Base-by-base conservation (phyloP, 2,797 vertebrate species). In the Aulostomus chinensis region DNA sequence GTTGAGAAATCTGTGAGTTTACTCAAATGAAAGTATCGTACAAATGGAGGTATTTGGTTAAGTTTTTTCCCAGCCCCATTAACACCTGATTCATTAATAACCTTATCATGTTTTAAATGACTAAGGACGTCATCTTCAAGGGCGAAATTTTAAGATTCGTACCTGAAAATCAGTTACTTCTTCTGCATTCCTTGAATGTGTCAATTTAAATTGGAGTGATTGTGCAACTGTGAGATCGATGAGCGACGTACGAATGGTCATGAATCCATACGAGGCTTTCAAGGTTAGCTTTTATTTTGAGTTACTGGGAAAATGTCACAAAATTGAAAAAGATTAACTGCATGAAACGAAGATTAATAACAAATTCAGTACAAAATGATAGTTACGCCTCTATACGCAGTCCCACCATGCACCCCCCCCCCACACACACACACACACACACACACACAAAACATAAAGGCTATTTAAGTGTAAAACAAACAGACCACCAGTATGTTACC, bases 221-320 rank as follows among this genome's bases (percentile, higher is more conserved):
- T 42, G 1, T 34, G 1, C n/a, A n/a, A n/a, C n/a, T 1, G 17
- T 41, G 9, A 26, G 8, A 39, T 7, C 20, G 6, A 21, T 21
- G 12, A 30, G 28, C 34, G n/a, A 22, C 2, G 5, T 25, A n/a
- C n/a, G 1, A 51, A 21, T n/a, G 65, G 32, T 11, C 18, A 56
- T 18, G 18, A 68, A 56, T 10, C 30, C 24, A 25, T 14, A 16
- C 2, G 40, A 62, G 48, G 3, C 40, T 2, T 42, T 4, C 45
- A 54, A 29, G 3, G 15, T 49, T 16, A 32, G 12, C 12, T 47
- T 86, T 86, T 85, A 89, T 83, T 89, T 58, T 46, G 31, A 64
- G 48, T 74, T 43, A 45, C 2, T 31, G 16, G 40, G 25, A 54
- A 66, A 56, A 1, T 14, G 11, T 71, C 72, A 72, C 45, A 83